These are phyloP conservation scores for Caranx ignobilis DNA, from an alignment of 2,113 vertebrate genomes.

Conservation along the genomic window DNA sequence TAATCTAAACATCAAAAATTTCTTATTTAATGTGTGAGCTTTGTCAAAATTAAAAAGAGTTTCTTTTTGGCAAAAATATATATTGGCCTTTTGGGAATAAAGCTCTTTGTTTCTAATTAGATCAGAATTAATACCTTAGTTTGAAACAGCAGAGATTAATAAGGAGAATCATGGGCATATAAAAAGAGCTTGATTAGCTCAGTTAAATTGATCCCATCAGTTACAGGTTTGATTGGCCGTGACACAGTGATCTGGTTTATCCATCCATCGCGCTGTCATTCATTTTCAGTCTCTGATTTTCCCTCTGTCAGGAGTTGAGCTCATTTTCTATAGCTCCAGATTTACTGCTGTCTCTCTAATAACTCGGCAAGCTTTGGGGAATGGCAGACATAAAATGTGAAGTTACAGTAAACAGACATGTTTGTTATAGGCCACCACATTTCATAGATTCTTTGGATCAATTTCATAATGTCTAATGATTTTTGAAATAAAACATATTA, in stretches of 20 bases:
- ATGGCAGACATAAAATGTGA: neutral
- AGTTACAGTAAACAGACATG: conserved; percentile 10
- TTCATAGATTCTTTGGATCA: neutral
- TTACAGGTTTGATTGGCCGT: conserved; percentile 67
- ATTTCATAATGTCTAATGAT: neutral
- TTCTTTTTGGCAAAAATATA: neutral
- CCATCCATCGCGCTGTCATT: conserved; percentile 3
- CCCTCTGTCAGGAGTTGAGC: neutral
- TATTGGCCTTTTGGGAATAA: neutral
- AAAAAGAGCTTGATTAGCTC: conserved; percentile 58
- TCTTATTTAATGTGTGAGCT: neutral
- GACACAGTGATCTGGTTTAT: conserved; percentile 45
- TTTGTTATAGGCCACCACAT: neutral
- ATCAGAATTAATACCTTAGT: conserved; percentile 44
- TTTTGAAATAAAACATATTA: neutral
- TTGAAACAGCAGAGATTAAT: conserved; percentile 64
- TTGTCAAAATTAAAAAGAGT: too few species aligned
- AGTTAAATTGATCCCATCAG: conserved; percentile 65
- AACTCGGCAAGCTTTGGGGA: neutral
- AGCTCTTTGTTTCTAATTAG: conserved; percentile 32
- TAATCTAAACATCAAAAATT: neutral
- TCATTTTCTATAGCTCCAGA: neutral
- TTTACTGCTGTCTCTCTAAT: conserved; percentile 9
- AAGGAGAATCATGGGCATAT: conserved; percentile 55
- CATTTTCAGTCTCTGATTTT: neutral